These are phyloP conservation scores for Thinocorus orbignyianus DNA, from an alignment of 2,113 vertebrate genomes.

Conservation along the genomic window DNA sequence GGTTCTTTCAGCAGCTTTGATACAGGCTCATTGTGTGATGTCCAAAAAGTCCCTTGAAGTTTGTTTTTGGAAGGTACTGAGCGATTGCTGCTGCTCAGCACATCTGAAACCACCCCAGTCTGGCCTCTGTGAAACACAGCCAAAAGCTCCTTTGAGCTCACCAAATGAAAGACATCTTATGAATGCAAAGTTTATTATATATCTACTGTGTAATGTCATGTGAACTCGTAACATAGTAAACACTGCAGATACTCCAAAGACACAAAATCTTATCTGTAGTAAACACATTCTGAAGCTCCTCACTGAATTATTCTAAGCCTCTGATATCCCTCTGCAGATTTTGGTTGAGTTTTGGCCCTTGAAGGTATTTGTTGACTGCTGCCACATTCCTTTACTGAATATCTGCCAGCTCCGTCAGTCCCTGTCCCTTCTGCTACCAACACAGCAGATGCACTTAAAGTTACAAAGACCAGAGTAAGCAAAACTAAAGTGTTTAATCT, in stretches of 20 bases:
- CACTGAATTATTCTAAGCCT: not conserved
- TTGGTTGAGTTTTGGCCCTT: conserved; percentile 25
- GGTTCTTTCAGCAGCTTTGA: conserved; percentile 43
- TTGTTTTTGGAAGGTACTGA: not conserved
- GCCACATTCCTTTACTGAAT: conserved; percentile 26
- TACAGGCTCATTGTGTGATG: not conserved
- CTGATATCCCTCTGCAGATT: not conserved
- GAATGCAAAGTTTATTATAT: conserved; percentile 30
- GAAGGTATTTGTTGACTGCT: conserved; percentile 33
- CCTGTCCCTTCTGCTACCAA: conserved; percentile 42
- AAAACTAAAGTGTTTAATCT: conserved; percentile 82
- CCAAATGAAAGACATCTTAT: not conserved
- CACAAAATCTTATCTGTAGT: conserved; percentile 35
- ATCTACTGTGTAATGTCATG: not conserved
- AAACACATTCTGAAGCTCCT: conserved; percentile 17
- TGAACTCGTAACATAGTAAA: not conserved
- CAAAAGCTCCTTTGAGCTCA: conserved; percentile 3
- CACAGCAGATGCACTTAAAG: conserved; percentile 70
- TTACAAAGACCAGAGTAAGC: conserved; percentile 74
- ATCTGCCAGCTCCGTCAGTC: conserved; percentile 17
- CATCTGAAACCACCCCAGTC: conserved; percentile 16
- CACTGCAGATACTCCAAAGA: not conserved
- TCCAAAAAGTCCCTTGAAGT: conserved; percentile 29
- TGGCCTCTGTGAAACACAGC: not conserved
- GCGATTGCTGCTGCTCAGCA: not conserved